phyloP scores from a whole-genome alignment of 2,113 vertebrate species.

The Phaethornis superciliosus region DNA sequence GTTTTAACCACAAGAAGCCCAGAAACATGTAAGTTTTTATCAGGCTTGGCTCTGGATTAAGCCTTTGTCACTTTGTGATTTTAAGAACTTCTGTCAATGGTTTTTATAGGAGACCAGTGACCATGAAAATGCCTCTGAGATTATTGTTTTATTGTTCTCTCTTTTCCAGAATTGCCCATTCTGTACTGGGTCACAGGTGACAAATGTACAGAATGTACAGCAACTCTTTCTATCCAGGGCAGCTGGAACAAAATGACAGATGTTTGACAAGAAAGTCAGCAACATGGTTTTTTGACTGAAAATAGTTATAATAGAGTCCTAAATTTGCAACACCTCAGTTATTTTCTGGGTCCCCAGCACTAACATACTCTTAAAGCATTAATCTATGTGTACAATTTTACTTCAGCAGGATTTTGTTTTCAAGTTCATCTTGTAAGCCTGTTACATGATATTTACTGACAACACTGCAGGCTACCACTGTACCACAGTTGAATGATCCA shows the following conservation, averaged over 20 bases:
- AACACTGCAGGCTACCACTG: fast-evolving
- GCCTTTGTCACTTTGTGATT: neutral
- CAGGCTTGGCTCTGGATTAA: neutral
- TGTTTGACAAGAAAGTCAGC: neutral
- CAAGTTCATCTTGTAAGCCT: neutral
- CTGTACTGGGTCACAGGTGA: neutral
- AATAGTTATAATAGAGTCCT: neutral
- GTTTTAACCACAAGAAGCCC: neutral
- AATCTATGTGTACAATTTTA: neutral
- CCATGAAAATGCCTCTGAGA: neutral
- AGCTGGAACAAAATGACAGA: neutral
- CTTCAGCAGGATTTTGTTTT: neutral
- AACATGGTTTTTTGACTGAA: neutral
- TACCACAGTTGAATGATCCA: fast-evolving
- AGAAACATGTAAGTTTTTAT: neutral
- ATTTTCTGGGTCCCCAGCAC: neutral
- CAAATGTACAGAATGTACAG: too few relatives aligned
- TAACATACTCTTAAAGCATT: neutral
- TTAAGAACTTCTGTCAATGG: neutral
- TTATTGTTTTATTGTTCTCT: neutral
- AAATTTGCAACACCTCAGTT: neutral
- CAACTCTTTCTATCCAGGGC: neutral
- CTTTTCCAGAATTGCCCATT: neutral
- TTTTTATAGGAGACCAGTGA: neutral
- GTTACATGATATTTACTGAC: neutral